phyloP scores from a whole-genome alignment of 1,140 invertebrate species.

The Eriosoma lanigerum region DNA sequence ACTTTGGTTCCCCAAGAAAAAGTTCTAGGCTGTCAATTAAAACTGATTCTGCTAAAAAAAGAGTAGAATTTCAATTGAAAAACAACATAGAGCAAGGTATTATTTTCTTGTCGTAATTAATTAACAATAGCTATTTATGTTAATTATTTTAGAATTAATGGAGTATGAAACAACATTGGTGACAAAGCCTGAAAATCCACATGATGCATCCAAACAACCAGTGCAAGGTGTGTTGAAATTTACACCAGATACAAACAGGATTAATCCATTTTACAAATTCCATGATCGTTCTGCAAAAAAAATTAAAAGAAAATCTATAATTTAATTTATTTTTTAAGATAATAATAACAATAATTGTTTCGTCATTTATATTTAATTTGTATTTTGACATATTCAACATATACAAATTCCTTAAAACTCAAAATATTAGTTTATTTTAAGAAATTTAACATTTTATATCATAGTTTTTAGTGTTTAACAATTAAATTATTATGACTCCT shows the following conservation, averaged over 20 bases:
- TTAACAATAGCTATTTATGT: neutral
- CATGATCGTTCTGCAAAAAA: neutral
- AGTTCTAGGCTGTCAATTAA: constrained; percentile 41
- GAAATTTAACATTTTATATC: too few species aligned
- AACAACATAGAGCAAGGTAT: constrained; percentile 44
- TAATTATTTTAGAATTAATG: constrained; percentile 36
- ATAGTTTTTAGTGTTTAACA: too few species aligned
- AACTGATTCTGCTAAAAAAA: constrained; percentile 46
- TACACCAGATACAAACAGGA: constrained; percentile 28
- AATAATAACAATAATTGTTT: neutral
- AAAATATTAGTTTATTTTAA: too few species aligned
- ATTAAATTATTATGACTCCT: too few species aligned
- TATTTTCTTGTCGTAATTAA: neutral
- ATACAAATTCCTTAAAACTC: too few species aligned
- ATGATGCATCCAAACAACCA: constrained; percentile 34
- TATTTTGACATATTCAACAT: too few species aligned
- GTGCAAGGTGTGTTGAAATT: constrained; percentile 42
- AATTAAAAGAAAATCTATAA: constrained; percentile 39
- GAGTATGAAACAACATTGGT: constrained; percentile 27
- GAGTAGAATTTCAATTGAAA: constrained; percentile 42
- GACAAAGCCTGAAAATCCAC: constrained; percentile 36
- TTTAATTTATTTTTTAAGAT: constrained; percentile 20
- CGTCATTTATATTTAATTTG: neutral
- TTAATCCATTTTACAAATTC: constrained; percentile 52
- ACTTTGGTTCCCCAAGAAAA: constrained; percentile 21